These are phyloP conservation scores for Epinephelus lanceolatus DNA, from an alignment of 2,113 vertebrate species.

Conservation along the genomic window DNA sequence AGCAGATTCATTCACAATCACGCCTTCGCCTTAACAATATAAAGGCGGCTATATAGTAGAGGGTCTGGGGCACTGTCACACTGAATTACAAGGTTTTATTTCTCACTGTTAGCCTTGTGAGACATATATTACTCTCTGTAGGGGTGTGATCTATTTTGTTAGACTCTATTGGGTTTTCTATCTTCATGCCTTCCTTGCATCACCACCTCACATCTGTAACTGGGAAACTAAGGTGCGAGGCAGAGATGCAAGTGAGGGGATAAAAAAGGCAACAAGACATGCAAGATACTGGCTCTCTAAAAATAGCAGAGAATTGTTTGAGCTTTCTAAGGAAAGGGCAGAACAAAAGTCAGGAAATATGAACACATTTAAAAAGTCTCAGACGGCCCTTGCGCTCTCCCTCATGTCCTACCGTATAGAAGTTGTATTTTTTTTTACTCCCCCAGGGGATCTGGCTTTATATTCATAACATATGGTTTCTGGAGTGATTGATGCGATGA, in stretches of 20 bases:
- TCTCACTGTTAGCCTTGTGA: neutral
- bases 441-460: conserved; percentile 57
- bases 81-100: neutral
- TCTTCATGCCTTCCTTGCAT: neutral
- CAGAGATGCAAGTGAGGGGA: neutral
- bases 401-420: conserved; percentile 39
- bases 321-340: conserved; percentile 15
- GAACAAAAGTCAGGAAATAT: conserved; percentile 57
- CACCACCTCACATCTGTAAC: neutral
- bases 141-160: neutral
- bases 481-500: conserved; percentile 63
- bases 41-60: neutral
- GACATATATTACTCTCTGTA: neutral
- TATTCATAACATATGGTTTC: conserved; percentile 73
- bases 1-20: neutral
- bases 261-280: neutral
- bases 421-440: conserved; percentile 34
- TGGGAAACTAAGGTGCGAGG: neutral
- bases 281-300: conserved; percentile 6
- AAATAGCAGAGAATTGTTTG: neutral
- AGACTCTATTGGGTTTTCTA: neutral
- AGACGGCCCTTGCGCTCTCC: conserved; percentile 15
- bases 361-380: conserved; percentile 51
- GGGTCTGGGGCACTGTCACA: neutral
- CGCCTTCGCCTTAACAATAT: neutral